These are phyloP conservation scores for Noctua janthina DNA, from an alignment of 2,888 invertebrate species.

Conservation along the genomic window DNA sequence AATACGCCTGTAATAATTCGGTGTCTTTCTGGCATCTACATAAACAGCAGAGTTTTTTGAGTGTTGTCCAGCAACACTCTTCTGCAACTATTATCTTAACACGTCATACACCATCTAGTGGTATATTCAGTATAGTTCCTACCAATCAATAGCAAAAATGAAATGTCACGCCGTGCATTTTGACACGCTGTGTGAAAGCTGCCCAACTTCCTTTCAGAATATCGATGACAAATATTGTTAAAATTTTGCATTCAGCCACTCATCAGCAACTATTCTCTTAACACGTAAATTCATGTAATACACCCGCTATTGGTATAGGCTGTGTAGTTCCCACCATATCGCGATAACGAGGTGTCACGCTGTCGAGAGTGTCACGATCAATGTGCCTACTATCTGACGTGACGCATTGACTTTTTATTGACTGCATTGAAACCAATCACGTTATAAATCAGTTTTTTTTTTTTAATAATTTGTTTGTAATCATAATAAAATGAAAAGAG, in stretches of 20 bases:
- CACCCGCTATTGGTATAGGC: background rate
- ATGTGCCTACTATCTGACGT: constrained; percentile 24
- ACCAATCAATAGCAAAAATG: constrained; percentile 24
- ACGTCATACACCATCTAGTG: constrained; percentile 8
- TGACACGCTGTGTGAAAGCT: background rate
- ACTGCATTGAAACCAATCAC: constrained; percentile 27
- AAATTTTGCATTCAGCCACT: background rate
- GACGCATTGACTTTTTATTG: constrained; percentile 44
- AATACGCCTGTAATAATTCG: background rate
- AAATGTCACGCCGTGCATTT: constrained; percentile 34
- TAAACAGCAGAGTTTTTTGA: background rate
- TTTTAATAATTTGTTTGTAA: background rate
- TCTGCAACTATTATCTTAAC: background rate
- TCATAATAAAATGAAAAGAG: no score
- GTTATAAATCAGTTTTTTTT: background rate
- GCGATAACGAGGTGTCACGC: constrained; percentile 56
- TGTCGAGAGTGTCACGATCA: constrained; percentile 28
- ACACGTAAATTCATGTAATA: constrained; percentile 35
- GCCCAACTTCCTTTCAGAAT: background rate
- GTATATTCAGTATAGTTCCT: background rate
- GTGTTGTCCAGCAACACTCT: background rate
- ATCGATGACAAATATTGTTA: background rate
- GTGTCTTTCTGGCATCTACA: background rate
- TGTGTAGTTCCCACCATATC: constrained; percentile 15
- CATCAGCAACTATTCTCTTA: background rate